These are phyloP conservation scores for Pseudochirops cupreus DNA, from an alignment of 2,797 vertebrate species.

Conservation along the genomic window DNA sequence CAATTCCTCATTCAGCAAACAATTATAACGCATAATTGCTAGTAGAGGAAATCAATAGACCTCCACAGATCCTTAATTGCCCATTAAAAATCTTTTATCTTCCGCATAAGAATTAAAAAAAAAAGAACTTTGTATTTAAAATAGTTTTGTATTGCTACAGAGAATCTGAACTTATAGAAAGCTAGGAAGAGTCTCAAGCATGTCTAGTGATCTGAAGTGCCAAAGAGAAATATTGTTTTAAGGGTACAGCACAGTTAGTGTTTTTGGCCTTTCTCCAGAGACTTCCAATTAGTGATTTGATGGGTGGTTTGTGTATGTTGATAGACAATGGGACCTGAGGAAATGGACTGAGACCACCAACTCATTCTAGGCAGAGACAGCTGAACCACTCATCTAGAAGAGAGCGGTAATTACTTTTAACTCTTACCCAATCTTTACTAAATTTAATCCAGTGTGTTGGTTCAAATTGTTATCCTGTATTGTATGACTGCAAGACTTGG, in stretches of 20 bases:
- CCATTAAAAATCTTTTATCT: constrained; percentile 65
- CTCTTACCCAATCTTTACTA: neutral
- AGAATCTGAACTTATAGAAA: constrained; percentile 40
- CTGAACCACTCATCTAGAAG: constrained; percentile 18
- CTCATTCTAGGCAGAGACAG: constrained; percentile 36
- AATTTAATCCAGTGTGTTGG: neutral
- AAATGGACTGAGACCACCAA: constrained; percentile 5
- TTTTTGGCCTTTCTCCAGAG: constrained; percentile 51
- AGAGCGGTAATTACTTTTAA: constrained; percentile 51
- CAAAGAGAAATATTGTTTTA: neutral
- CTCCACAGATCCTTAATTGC: constrained; percentile 73
- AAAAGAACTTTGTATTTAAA: constrained; percentile 53
- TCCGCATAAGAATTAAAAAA: constrained; percentile 65
- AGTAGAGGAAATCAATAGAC: constrained; percentile 69
- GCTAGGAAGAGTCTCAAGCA: neutral
- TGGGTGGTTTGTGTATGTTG: constrained; percentile 25
- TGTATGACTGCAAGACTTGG: neutral
- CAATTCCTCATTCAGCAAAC: constrained; percentile 67
- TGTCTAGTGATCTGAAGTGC: neutral
- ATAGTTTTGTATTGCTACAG: constrained; percentile 29
- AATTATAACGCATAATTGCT: constrained; percentile 74
- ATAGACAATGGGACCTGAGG: constrained; percentile 6
- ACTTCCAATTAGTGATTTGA: constrained; percentile 48
- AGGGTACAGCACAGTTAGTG: neutral
- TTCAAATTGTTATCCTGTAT: neutral